Percentiles rank a stretch among this genome's conserved stretches.
These are phyloP conservation scores for Lordiphosa stackelbergi DNA, from an alignment of 1,140 invertebrate species.

Conservation along the genomic window DNA sequence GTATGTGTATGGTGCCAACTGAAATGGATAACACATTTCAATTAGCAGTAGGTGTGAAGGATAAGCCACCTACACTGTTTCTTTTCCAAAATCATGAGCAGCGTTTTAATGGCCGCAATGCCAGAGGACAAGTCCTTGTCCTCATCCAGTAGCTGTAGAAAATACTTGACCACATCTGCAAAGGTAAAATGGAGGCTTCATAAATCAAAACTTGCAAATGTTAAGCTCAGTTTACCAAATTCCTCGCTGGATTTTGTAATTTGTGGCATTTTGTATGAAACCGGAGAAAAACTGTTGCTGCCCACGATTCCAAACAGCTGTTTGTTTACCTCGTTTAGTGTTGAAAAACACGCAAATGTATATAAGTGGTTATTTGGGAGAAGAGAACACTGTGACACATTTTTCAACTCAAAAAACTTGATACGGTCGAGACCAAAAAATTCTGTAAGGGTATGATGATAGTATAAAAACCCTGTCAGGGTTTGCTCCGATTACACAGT, in stretches of 20 bases:
- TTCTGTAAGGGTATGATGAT: too few species aligned
- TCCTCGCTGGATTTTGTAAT: slow-evolving; percentile 33
- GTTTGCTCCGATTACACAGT: too few species aligned
- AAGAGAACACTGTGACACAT: too few species aligned
- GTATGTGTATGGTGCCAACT: slow-evolving; percentile 91
- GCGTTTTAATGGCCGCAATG: slow-evolving; percentile 91
- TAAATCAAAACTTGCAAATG: not conserved
- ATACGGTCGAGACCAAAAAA: too few species aligned
- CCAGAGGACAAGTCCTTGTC: slow-evolving; percentile 91
- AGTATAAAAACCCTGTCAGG: too few species aligned
- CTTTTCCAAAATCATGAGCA: slow-evolving; percentile 88
- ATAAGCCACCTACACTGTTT: slow-evolving; percentile 84
- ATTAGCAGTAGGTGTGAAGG: too few species aligned
- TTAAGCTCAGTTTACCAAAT: slow-evolving; percentile 33
- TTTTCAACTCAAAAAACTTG: too few species aligned
- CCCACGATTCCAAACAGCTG: not conserved
- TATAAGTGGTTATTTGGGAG: too few species aligned
- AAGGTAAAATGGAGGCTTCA: not conserved
- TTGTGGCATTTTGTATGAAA: slow-evolving; percentile 54
- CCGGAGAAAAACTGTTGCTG: slow-evolving; percentile 13
- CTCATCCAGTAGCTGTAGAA: slow-evolving; percentile 84
- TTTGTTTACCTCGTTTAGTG: not conserved
- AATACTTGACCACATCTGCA: slow-evolving; percentile 83
- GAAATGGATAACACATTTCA: too few species aligned
- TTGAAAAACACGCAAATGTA: not conserved